Conservation (phyloP, 1,140 invertebrate genomes). For the Ips nitidus region DNA sequence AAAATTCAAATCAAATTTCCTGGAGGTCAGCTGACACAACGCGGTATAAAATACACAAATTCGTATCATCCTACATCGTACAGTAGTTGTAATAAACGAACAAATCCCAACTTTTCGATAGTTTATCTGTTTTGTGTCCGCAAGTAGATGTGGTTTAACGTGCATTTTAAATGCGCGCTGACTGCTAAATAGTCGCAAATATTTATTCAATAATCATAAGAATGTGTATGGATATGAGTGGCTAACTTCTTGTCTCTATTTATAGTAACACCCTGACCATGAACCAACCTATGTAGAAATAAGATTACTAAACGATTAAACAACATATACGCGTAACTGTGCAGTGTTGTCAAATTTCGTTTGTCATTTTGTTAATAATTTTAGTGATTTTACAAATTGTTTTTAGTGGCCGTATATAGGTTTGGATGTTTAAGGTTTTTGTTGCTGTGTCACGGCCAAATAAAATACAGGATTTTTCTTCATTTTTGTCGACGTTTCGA, state of each 20-base stretch:
- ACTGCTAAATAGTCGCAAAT: slow-evolving; percentile 19
- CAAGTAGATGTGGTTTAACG: background rate
- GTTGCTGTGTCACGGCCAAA: too few relatives aligned
- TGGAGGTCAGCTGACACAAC: background rate
- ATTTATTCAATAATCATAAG: slow-evolving; percentile 36
- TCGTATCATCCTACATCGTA: background rate
- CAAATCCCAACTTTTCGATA: background rate
- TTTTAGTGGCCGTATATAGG: too few relatives aligned
- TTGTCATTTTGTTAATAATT: too few relatives aligned
- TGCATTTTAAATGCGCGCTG: slow-evolving; percentile 18
- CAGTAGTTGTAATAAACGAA: background rate
- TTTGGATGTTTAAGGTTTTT: too few relatives aligned
- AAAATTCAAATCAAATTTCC: background rate
- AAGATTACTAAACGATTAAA: slow-evolving; percentile 31
- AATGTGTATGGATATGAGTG: slow-evolving; percentile 31
- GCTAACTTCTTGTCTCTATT: slow-evolving; percentile 32
- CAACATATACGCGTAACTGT: slow-evolving; percentile 19
- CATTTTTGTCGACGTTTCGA: too few relatives aligned
- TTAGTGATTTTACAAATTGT: too few relatives aligned
- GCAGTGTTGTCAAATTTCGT: too few relatives aligned
- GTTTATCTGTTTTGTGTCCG: background rate
- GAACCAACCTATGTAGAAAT: slow-evolving; percentile 34
- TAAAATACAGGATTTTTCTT: too few relatives aligned
- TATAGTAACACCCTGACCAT: slow-evolving; percentile 35
- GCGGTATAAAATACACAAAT: background rate